Evolutionary conservation across 2,888 invertebrate genomes (phyloP).

Genomic region (Dryocosmus kuriphilus): DNA sequence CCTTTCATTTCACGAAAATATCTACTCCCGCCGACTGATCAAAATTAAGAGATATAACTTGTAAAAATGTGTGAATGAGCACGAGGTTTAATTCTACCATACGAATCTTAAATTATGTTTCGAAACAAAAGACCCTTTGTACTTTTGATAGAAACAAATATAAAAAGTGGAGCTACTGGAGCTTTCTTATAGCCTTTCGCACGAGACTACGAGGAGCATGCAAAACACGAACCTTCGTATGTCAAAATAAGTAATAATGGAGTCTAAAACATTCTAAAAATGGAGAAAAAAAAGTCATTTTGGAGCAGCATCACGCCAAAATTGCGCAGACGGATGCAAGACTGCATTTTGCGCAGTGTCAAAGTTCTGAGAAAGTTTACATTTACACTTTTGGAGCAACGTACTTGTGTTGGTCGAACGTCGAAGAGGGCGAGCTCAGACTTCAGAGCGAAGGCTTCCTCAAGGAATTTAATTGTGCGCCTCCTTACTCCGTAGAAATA

Average conservation of each 20-base stretch:
- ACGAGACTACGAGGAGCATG: neutral
- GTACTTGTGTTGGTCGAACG: conserved; percentile 20
- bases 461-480: neutral
- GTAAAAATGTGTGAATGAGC: neutral
- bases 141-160: neutral
- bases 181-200: neutral
- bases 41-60: neutral
- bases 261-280: conserved; percentile 2
- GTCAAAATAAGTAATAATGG: neutral
- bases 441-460: neutral
- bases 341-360: conserved; percentile 14
- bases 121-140: neutral
- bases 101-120: neutral
- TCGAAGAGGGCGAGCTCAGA: conserved; percentile 6
- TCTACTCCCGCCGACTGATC: neutral
- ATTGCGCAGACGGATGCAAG: conserved; percentile 5
- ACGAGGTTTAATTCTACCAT: neutral
- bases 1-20: neutral
- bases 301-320: neutral
- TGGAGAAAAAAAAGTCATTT: neutral
- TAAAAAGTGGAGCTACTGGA: neutral
- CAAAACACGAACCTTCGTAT: neutral
- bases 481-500: neutral
- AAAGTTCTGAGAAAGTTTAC: conserved; percentile 17
- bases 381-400: conserved; percentile 17